Evolutionary conservation across 2,888 invertebrate species (phyloP).

Genomic region (Amiota minor): DNA sequence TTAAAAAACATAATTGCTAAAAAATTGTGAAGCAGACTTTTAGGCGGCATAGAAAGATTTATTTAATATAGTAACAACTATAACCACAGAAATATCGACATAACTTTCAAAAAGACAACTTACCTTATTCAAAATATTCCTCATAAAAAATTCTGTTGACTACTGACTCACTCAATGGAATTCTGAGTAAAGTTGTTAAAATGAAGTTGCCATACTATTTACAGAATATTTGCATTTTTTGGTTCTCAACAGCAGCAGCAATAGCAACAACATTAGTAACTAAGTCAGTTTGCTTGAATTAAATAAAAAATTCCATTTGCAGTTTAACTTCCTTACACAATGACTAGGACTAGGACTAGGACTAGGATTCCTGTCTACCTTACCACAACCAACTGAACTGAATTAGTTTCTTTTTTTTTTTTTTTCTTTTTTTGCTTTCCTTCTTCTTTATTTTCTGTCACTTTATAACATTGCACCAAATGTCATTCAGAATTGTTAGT

Average conservation of each 20-base stretch:
- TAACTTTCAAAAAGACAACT: no score
- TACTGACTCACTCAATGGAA: background rate
- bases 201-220: constrained; percentile 25
- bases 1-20: no score
- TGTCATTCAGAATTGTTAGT: constrained; percentile 31
- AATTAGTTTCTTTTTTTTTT: no score
- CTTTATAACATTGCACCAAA: constrained; percentile 27
- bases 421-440: no score
- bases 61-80: no score
- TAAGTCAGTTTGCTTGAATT: background rate
- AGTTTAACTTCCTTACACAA: constrained; percentile 43
- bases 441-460: background rate
- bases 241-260: background rate
- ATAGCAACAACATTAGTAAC: background rate
- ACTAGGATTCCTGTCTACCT: background rate
- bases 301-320: constrained; percentile 55
- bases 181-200: constrained; percentile 12
- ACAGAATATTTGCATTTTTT: constrained; percentile 54
- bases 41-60: no score
- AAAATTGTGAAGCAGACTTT: no score
- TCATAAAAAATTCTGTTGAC: background rate
- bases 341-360: background rate
- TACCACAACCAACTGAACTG: no score
- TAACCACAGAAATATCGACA: no score
- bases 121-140: no score